phyloP scores from a whole-genome alignment of 2,797 vertebrate species.

The Fistularia commersonii region DNA sequence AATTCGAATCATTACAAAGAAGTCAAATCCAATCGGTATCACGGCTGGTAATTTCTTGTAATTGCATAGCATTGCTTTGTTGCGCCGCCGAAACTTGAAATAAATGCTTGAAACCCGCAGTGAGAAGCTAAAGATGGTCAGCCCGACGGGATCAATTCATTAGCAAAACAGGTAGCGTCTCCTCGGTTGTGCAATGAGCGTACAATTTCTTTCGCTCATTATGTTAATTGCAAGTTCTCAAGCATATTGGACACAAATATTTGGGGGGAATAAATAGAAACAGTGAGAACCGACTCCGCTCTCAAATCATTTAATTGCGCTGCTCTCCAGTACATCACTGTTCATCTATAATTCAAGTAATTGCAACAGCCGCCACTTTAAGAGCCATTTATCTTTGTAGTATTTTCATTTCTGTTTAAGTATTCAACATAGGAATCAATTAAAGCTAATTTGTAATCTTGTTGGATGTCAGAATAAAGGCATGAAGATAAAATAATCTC shows the following conservation, averaged over 20 bases:
- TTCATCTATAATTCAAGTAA: conserved; percentile 33
- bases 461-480: conserved; percentile 21
- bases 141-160: conserved; percentile 46
- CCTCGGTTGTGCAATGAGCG: no score
- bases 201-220: no score
- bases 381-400: conserved; percentile 28
- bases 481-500: no score
- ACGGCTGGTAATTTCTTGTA: no score
- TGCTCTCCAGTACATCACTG: conserved; percentile 14
- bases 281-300: no score
- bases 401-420: no score
- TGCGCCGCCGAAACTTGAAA: conserved; percentile 39
- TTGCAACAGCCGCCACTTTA: conserved; percentile 15
- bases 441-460: conserved; percentile 24
- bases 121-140: conserved; percentile 43
- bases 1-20: no score
- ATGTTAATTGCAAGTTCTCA: no score
- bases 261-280: no score
- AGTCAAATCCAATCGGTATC: no score
- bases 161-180: conserved; percentile 40
- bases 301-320: no score
- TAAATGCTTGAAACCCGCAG: conserved; percentile 64
- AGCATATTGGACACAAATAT: no score
- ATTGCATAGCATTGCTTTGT: conserved; percentile 60
- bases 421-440: conserved; percentile 28